Base-by-base conservation (phyloP, 1,140 invertebrate genomes). In the Bombus sylvicola region DNA sequence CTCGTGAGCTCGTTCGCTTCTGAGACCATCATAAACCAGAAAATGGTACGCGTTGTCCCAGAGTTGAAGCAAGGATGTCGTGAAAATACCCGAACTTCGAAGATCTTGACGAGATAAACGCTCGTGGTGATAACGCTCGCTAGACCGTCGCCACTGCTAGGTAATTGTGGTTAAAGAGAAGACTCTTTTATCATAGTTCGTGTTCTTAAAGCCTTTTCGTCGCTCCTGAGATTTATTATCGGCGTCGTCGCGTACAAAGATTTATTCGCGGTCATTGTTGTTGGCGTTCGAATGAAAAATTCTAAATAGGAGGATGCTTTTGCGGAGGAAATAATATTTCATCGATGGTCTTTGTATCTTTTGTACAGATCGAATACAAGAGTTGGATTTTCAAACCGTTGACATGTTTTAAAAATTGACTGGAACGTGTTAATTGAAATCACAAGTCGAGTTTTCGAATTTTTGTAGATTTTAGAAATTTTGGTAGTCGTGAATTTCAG, bases 21-120 rank as follows among this genome's bases (percentile, higher is more conserved):
- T 88, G 88, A 89, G 86, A 82, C 18, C 89, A 81, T 84, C 86
- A 87, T 92, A 92, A 92, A 92, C 83, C 83, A 74, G 66, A 59
- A 77, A 85, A 88, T 85, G 80, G 57, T 81, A 62, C n/a, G 41
- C 73, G 64, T 43, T 31, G 68, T 31, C 43, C 22, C 57, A 25
- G 59, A 74, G 4, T 5, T 3, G 59, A 43, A 12, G 13, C 53
- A 22, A 47, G 34, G 37, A 88, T 59, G 39, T 8, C 28, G 41
- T 43, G 41, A 22, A 75, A 78, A 85, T 85, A 81, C 62, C 41
- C 43, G n/a, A 3, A 86, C 76, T 62, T 78, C 39, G 74, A 62
- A 89, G 69, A 78, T 88, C 78, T 88, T 73, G 77, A 74, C 73
- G 59, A 81, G 41, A 66, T 89, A 31, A 85, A 41, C 47, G 47